Conservation (phyloP, 2,797 vertebrate species). For the Rachycentron canadum region DNA sequence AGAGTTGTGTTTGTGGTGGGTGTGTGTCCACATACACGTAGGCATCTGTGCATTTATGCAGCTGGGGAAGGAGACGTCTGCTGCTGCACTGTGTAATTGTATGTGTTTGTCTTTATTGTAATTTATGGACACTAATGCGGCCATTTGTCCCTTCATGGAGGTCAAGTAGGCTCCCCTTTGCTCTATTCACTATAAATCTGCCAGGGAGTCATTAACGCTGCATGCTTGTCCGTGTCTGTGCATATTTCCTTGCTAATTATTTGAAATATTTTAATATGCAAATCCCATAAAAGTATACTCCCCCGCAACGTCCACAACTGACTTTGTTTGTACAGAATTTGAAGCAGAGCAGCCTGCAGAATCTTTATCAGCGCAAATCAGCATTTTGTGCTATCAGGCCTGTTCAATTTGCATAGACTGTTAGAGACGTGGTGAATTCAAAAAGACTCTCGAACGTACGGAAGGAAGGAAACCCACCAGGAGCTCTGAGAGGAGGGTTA, state of each 20-base stretch:
- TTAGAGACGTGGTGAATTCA: constrained; percentile 4
- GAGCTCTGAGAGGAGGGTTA: constrained; percentile 30
- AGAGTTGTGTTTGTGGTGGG: background rate
- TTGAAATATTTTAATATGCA: constrained; percentile 65
- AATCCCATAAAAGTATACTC: constrained; percentile 45
- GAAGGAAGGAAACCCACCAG: constrained; percentile 31
- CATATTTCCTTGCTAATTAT: constrained; percentile 57
- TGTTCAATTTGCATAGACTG: constrained; percentile 13
- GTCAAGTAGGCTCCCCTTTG: constrained; percentile 80
- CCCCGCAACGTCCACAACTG: constrained; percentile 3
- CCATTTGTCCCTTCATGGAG: constrained; percentile 76
- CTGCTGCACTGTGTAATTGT: constrained; percentile 29
- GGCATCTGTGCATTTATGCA: constrained; percentile 42
- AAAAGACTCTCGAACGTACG: constrained; percentile 26
- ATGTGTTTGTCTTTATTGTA: constrained; percentile 47
- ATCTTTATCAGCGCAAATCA: constrained; percentile 43
- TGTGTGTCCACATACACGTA: constrained; percentile 30
- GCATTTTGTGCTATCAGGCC: constrained; percentile 13
- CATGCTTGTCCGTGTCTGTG: constrained; percentile 20
- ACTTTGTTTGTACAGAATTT: constrained; percentile 34
- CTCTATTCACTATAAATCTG: constrained; percentile 66
- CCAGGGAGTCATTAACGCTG: constrained; percentile 58
- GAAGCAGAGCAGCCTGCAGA: constrained; percentile 33
- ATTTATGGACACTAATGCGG: constrained; percentile 77
- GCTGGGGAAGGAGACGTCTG: constrained; percentile 3